Evolutionary conservation across 2,113 vertebrate genomes (phyloP), one percentile per base, ranked within the genome.

Genomic region (Taurulus bubalis): DNA sequence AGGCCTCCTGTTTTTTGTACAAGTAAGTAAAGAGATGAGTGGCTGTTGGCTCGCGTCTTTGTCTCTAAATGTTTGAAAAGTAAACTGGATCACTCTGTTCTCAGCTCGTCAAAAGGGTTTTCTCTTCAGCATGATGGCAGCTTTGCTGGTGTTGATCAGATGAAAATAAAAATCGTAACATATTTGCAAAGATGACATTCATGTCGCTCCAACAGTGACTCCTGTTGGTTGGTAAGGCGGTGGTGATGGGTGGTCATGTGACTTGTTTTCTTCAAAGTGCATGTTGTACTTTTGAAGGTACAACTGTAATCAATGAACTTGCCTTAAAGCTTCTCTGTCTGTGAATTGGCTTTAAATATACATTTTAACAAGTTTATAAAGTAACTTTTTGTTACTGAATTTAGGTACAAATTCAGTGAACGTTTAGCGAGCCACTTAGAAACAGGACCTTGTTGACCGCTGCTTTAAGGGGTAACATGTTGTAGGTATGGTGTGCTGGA

Each of bases 1-100:
- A 69, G 6, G 77, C 93, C 0, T 93, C 95, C 68, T 98, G 97
- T 84, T 94, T 93, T 77, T 69, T 98, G 86, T 98, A 95, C 94
- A 97, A 94, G 97, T 99, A 88, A 96, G 96, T 26, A 15, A 18
- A 53, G 24, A 2, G 7, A 34, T 38, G 7, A 28, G 69, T 6
- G 15, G 28, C 6, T 22, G 15, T 28, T 11, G 42, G 20, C 30
- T 14, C 12, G 36, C 40, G 6, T 30, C 9, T 36, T 3, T 0
- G 8, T 16, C 18, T 34, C 22, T 47, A 9, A 18, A 3, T 24
- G 32, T 18, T 26, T 16, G 47, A 45, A 15, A 28, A 34, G 9
- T 51, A 16, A 32, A 65, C 32, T 51, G 28, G 11, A 28, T 59
- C 16, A 49, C 7, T 58, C 14, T 20, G 4, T 38, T 30, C 1